Base-by-base conservation (phyloP, 92 coral and sea anemone genomes). In the Plumapathes pennacea region DNA sequence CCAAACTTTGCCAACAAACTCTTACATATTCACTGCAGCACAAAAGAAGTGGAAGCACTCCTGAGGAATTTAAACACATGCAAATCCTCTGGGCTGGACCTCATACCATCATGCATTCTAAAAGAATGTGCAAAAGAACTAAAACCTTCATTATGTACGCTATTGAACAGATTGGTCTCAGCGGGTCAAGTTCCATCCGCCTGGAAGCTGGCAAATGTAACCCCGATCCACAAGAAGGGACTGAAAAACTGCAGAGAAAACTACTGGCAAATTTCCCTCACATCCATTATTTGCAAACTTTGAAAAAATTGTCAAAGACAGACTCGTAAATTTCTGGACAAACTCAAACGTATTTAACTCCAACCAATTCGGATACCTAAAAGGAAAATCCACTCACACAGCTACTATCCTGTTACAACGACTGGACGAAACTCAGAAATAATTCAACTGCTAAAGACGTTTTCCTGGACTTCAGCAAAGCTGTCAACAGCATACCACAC, bases 191-290 rank as follows among this genome's bases (percentile, higher is more conserved):
- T 74, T n/a, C 76, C 76, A 14, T 29, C 12, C 1, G 76, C 54
- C 20, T 68, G 60, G 67, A 67, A 71, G 27, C 2, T 28, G 24
- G 82, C 74, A 2, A 47, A 75, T 32, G 57, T 75, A 17, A 47
- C 75, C 5, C 82, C 82, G 14, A 66, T 57, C 32, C 53, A 54
- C 25, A 75, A 75, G 59, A 65, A 66, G 36, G 54, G 43, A 3
- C 66, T 47, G 17, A 75, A 66, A 31, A 50, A 64, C 54, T 29
- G 19, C 10, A 47, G 83, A 37, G 74, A 43, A 74, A 73, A 50
- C 26, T 73, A 73, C 47, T 66, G 63, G n/a, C 73, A 65, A 39
- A 73, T 62, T 26, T 73, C 73, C n/a, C 57, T 73, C 12, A 73
- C 81, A 4, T 13, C 30, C 3, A 73, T 63, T 32, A 51, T 73